Evolutionary conservation across 2,113 vertebrate species (phyloP), one percentile per base, ranked within the genome.

Genomic region (Anoplopoma fimbria): DNA sequence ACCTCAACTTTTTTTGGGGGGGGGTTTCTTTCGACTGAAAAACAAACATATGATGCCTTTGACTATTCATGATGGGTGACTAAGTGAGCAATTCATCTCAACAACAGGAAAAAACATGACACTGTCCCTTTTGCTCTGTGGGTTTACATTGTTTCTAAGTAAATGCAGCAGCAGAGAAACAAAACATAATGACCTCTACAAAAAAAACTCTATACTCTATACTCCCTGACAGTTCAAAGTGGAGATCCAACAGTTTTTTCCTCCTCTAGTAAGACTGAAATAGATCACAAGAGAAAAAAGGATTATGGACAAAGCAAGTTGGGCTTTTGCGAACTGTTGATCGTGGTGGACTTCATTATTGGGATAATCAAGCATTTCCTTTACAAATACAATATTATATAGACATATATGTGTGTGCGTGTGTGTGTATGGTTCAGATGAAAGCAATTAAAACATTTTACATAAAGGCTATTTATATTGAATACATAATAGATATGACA

Each of bases 241-340:
- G 51, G 7, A 49, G 42, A 65, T 89, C 72, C 61, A 64, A 74
- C 9, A 19, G 14, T 40, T 74, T 19, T 38, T 78, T 69, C 47
- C 72, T 86, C 38, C 19, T 70, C 47, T 9, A 57, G 49, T 82
- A 72, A 75, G 63, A 76, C 45, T 51, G 64, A 55, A 58, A 76
- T 33, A 75, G 45, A 67, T 73, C 45, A 25, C 6, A 3, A 79
- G 42, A 75, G 60, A 61, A 77, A 62, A 69, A 75, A 84, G 76
- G 87, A 86, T 87, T 81, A 80, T 60, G 73, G 85, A 82, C 60
- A 69, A 84, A 83, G 45, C 7, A 7, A 77, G 62, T 63, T 14
- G 53, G 67, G 79, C 67, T 81, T 79, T 49, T 60, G 42, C 69
- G 45, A 73, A 89, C 70, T 75, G 85, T 82, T 69, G 38, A 40